These are phyloP conservation scores for Heliconius melpomene DNA, from an alignment of 1,140 invertebrate species.

Conservation along the genomic window DNA sequence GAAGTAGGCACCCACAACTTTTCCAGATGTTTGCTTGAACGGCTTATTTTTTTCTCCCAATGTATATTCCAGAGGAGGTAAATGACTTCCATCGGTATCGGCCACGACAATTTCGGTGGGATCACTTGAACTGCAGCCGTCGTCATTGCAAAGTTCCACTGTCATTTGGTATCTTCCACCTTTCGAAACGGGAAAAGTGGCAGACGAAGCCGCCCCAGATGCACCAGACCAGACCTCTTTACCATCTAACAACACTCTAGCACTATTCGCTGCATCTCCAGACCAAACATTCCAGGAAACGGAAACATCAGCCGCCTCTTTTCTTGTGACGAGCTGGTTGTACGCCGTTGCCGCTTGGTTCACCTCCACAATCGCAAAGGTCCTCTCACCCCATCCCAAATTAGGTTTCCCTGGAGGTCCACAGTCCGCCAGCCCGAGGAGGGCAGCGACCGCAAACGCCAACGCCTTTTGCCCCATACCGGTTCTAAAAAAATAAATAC, in stretches of 20 bases:
- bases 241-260: constrained; percentile 61
- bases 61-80: constrained; percentile 63
- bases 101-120: constrained; percentile 70
- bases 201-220: constrained; percentile 54
- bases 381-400: constrained; percentile 72
- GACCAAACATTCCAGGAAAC: constrained; percentile 75
- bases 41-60: constrained; percentile 70
- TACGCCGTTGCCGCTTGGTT: constrained; percentile 76
- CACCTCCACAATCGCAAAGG: constrained; percentile 74
- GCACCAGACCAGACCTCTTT: constrained; percentile 68
- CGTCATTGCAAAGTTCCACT: constrained; percentile 67
- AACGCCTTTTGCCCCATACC: constrained; percentile 62
- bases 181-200: constrained; percentile 69
- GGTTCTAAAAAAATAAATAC: constrained; percentile 68
- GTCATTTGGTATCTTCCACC: constrained; percentile 71
- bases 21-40: constrained; percentile 74
- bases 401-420: constrained; percentile 68
- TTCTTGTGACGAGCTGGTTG: constrained; percentile 68
- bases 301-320: constrained; percentile 67
- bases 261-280: constrained; percentile 63
- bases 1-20: constrained; percentile 75
- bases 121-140: constrained; percentile 68
- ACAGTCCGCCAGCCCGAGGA: constrained; percentile 55
- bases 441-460: constrained; percentile 52
- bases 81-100: constrained; percentile 74